Conservation (phyloP, 1,140 invertebrate genomes). For the Lethrus apterus region DNA sequence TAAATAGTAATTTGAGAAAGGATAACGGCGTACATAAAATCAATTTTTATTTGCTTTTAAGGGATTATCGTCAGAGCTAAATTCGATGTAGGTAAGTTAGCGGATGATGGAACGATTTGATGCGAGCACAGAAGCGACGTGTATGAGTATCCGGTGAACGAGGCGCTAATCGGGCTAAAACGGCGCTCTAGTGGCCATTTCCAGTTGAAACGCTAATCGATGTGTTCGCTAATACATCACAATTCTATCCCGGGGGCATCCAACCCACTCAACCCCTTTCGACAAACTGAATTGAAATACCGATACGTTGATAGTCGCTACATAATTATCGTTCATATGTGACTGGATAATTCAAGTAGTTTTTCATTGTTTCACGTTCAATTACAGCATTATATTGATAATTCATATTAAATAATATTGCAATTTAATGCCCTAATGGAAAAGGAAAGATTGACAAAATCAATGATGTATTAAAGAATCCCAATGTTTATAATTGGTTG, state of each 20-base stretch:
- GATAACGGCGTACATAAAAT: no score
- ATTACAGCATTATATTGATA: no score
- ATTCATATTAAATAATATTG: no score
- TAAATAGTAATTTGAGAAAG: no score
- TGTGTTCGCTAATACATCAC: conserved; percentile 30
- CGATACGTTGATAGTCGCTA: conserved; percentile 7
- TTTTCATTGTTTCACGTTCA: background rate
- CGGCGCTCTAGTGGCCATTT: conserved; percentile 30
- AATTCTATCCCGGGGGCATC: conserved; percentile 14
- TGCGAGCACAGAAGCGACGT: conserved; percentile 8
- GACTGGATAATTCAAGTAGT: background rate
- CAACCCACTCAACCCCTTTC: background rate
- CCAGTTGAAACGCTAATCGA: conserved; percentile 34
- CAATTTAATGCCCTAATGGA: no score
- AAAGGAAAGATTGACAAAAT: no score
- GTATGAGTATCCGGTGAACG: conserved; percentile 18
- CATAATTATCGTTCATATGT: background rate
- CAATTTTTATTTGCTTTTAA: no score
- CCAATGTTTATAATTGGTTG: no score
- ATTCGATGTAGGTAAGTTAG: conserved; percentile 6
- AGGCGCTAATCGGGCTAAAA: conserved; percentile 31
- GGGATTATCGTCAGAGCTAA: background rate
- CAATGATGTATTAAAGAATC: no score
- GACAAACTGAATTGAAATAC: conserved; percentile 20
- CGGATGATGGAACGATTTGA: conserved; percentile 8